Base-by-base conservation (phyloP, 2,797 vertebrate genomes). In the Distichodus sexfasciatus region DNA sequence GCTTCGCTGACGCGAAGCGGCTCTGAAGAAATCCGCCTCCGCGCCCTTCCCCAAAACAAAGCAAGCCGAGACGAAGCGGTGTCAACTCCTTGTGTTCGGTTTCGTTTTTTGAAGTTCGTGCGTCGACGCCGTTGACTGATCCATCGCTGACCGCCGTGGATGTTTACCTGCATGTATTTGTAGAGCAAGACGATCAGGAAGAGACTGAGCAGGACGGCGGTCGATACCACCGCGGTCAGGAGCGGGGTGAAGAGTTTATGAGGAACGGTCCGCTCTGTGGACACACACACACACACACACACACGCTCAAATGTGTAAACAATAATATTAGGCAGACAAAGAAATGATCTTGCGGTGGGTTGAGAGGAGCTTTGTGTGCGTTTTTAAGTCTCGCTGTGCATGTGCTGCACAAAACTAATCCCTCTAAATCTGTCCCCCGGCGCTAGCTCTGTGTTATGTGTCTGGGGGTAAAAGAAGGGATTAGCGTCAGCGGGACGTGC, bases 201-300 rank as follows among this genome's bases (percentile, higher is more conserved):
- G 21, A 98, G 69, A 75, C 92, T 93, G 86, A 98, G 93, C 33
- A 94, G 12, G 57, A 87, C 81, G 0, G 95, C 92, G 1, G 93
- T 92, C 0, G 87, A 88, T 79, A 96, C 91, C 78, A 96, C 95
- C 0, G 92, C 92, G 0, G 87, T 93, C 31, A 98, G 88, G 57
- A 98, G 87, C 10, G 96, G 95, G 0, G 95, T 98, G 86, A 98
- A 98, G 79, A 98, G 91, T 44, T 93, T 91, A 77, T 98, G 94
- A 10, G 93, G 83, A 40, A 93, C 91, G 24, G 91, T 85, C 78
- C 94, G 90, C 74, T 96, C 95, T 98, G 81, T 5, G 68, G 41
- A 85, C 67, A 78, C 35, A 84, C 74, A 83, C 10, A 87, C 53
- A 85, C 44, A 80, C 78, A 71, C 23, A 60, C 10, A 36, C n/a